Base-by-base conservation (phyloP, 2,113 vertebrate species). In the Orthochromis malagaraziensis region DNA sequence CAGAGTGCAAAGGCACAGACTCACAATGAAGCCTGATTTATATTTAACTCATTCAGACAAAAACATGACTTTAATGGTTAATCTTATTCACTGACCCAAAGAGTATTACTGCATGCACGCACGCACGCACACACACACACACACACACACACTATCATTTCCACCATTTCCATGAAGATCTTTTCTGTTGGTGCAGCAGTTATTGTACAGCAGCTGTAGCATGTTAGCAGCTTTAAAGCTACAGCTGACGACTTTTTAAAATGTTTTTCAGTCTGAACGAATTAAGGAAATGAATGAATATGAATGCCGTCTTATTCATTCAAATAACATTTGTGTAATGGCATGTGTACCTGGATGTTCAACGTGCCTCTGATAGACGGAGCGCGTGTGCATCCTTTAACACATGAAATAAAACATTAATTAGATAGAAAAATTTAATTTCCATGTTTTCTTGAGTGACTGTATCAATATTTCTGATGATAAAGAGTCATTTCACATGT, bases 401-500 rank as follows among this genome's bases (percentile, higher is more conserved):
- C 12, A 70, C 3, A 1, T 24, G 58, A 19, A 63, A 35, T 19
- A 19, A 60, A 60, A 35, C 6, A 35, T 33, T 63, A 19, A 63
- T 35, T 33, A 1, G 16, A 33, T 3, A 0, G 6, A 63, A n/a
- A 6, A 12, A 1, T 0, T 5, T 0, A 5, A n/a, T 35, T n/a
- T 65, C 6, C 60, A 42, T 24, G 60, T 12, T 21, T 68, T 68
- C 19, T 38, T 33, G 17, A 63, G 16, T 0, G 0, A 2, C 14
- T 1, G 33, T 10, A 40, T 68, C 33, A 68, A 68, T 68, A 21
- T 21, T 0, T 14, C 3, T 1, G 11, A 70, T 70, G 2, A 70
- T 70, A 42, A 0, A 42, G 38, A 70, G 35, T 14, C 12, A 24
- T 24, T 70, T 70, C 65, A 6, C 7, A 24, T 42, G n/a, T 40